Conservation (phyloP, 2,888 invertebrate genomes). For the Oxycera nigricornis region DNA sequence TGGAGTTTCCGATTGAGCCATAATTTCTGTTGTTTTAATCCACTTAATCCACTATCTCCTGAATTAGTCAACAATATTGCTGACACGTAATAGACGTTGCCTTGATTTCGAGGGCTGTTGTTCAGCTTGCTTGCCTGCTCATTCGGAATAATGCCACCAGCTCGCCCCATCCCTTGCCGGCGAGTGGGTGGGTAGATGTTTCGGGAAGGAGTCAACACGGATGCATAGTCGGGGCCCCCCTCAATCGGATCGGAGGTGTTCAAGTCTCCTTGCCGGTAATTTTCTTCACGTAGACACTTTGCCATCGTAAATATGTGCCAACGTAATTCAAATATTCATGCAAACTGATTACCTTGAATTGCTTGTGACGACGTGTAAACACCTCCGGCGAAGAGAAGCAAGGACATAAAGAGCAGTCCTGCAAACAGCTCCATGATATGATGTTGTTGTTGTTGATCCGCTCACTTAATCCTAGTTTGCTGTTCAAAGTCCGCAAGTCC, state of each 20-base stretch:
- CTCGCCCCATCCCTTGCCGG: too few relatives aligned
- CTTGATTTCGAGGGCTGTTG: too few relatives aligned
- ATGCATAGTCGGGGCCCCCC: too few relatives aligned
- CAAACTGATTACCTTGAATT: conserved; percentile 54
- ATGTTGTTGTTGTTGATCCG: conserved; percentile 39
- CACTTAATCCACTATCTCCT: background rate
- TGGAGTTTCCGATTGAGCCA: background rate
- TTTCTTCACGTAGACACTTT: too few relatives aligned
- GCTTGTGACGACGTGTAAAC: conserved; percentile 55
- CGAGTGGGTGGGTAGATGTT: too few relatives aligned
- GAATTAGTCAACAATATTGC: too few relatives aligned
- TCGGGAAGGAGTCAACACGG: too few relatives aligned
- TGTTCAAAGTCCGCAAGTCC: background rate
- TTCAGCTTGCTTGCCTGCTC: too few relatives aligned
- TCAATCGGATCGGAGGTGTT: too few relatives aligned
- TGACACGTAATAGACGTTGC: too few relatives aligned
- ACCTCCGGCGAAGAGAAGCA: conserved; percentile 56
- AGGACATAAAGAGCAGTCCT: conserved; percentile 53
- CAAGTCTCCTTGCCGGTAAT: too few relatives aligned
- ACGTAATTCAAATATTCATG: background rate
- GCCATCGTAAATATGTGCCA: background rate
- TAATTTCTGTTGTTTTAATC: background rate
- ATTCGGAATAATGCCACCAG: too few relatives aligned
- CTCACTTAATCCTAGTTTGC: background rate
- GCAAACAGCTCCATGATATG: conserved; percentile 51